phyloP scores from a whole-genome alignment of 2,797 vertebrate genomes.

The Labeo calbasu region DNA sequence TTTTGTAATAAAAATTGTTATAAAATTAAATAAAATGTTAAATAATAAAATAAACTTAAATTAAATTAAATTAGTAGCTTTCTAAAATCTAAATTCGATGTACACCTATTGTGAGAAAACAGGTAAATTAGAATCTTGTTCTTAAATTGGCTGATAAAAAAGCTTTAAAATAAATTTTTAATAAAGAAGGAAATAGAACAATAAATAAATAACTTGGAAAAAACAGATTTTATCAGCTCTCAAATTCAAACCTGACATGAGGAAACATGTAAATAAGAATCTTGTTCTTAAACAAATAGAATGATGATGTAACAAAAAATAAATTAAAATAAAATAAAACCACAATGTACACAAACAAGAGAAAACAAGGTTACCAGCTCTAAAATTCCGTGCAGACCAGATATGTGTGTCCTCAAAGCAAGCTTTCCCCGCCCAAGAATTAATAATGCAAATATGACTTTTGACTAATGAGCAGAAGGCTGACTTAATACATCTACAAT shows the following conservation, averaged over 20 bases:
- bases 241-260: constrained; percentile 3
- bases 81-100: neutral
- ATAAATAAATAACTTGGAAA: neutral
- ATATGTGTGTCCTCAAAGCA: constrained; percentile 2
- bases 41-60: neutral
- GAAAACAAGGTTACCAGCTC: neutral
- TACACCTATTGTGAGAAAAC: neutral
- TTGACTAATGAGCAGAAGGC: constrained; percentile 26
- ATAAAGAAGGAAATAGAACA: neutral
- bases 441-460: constrained; percentile 48
- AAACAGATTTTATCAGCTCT: neutral
- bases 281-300: neutral
- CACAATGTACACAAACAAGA: neutral
- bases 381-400: neutral
- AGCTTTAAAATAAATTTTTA: neutral
- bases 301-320: neutral
- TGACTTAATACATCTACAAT: constrained; percentile 19
- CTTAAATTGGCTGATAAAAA: neutral
- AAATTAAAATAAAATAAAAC: neutral
- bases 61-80: neutral
- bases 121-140: neutral
- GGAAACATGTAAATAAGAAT: neutral
- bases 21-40: neutral
- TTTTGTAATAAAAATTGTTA: neutral
- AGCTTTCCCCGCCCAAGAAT: constrained; percentile 15